These are phyloP conservation scores for Drosophila elegans DNA, from an alignment of 1,140 invertebrate genomes.

Conservation along the genomic window DNA sequence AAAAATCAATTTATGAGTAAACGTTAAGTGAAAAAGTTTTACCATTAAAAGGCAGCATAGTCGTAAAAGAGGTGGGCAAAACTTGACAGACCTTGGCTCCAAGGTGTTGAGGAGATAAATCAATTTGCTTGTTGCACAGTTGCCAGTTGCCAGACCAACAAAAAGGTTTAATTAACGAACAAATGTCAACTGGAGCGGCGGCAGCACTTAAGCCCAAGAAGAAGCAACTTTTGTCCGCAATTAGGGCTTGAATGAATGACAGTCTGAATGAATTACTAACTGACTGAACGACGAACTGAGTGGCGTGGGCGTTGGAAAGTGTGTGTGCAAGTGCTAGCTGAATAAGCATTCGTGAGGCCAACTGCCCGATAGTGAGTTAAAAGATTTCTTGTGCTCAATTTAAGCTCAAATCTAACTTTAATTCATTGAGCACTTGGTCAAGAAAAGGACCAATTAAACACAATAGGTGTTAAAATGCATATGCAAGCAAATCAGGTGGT, in stretches of 20 bases:
- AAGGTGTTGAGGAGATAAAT: slow-evolving; percentile 80
- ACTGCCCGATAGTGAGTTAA: slow-evolving; percentile 35
- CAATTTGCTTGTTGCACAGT: slow-evolving; percentile 82
- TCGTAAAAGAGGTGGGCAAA: slow-evolving; percentile 36
- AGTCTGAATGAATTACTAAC: slow-evolving; percentile 72
- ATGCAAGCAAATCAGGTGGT: slow-evolving; percentile 4
- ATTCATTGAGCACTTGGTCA: slow-evolving; percentile 12
- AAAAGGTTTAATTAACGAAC: slow-evolving; percentile 84
- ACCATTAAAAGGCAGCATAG: slow-evolving; percentile 67
- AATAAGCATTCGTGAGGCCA: slow-evolving; percentile 28
- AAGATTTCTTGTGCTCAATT: slow-evolving; percentile 28
- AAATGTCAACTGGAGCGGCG: slow-evolving; percentile 71
- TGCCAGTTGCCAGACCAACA: slow-evolving; percentile 63
- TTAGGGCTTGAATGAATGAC: slow-evolving; percentile 78
- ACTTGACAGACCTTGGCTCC: slow-evolving; percentile 48
- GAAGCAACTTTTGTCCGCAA: slow-evolving; percentile 75
- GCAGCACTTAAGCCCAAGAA: slow-evolving; percentile 44
- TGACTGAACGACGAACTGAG: slow-evolving; percentile 50
- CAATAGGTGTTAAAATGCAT: neutral
- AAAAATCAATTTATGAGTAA: slow-evolving; percentile 84
- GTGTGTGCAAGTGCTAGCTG: slow-evolving; percentile 16
- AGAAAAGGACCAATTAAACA: neutral
- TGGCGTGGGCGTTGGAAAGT: slow-evolving; percentile 8
- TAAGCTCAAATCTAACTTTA: slow-evolving; percentile 20
- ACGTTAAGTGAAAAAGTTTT: slow-evolving; percentile 83